Evolutionary conservation across 1,140 invertebrate genomes (phyloP), one percentile per base, ranked within the genome.

Genomic region (Drepana arcuata): DNA sequence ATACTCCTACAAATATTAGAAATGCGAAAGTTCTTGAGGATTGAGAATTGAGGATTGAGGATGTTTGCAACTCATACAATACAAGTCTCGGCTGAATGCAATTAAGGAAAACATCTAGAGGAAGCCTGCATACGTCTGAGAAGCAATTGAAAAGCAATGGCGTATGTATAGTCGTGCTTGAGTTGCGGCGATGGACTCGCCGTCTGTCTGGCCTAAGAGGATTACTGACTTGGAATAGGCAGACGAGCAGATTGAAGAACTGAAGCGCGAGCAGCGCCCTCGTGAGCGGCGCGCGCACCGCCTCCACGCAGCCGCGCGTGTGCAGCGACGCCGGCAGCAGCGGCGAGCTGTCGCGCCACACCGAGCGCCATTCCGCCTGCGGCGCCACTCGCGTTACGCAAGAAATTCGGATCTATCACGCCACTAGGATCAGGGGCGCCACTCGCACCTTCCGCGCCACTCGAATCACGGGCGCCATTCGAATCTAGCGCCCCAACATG

Each of bases 291-390:
- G 39, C 52, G 9, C 65, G 54, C 12, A 73, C 53, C 0, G 75
- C 75, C 29, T 67, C 61, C 28, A 63, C 60, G 31, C 75, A 80
- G 14, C 65, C 70, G 14, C 62, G 59, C 7, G 65, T 52, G 46
- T 69, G 55, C 23, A 72, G 53, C 32, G 71, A 72, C 42, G 63
- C 71, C 2, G 63, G 29, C 16, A 46, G 34, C 16, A 70, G 49
- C 15, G 66, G 49, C 0, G 60, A 55, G 0, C 38, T 27, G 9
- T 29, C 39, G 10, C 45, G 37, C 61, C 66, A 67, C 31, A 57
- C 54, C n/a, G 40, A 43, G 9, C 50, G 53, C 41, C 54, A 56
- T 12, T 58, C 55, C 31, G 45, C 48, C 65, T 70, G 34, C 25
- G 4, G 9, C 18, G 18, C 18, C 9, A 21, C 4, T 9, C 18